Conservation (phyloP, 2,113 vertebrate species). For the Thalassarche chlororhynchos region DNA sequence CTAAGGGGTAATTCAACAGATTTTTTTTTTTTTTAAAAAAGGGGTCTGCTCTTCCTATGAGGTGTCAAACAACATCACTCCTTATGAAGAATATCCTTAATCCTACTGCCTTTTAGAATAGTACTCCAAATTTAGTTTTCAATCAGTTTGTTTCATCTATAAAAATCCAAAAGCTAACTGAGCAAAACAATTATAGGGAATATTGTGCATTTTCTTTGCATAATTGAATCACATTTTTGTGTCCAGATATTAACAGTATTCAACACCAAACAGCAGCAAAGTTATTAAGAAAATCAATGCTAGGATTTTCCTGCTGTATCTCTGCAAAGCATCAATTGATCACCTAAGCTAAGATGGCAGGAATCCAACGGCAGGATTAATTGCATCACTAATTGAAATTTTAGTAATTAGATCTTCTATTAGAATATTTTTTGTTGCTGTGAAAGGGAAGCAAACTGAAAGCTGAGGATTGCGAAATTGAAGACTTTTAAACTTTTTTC, state of each 20-base stretch:
- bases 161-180: not conserved
- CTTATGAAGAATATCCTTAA: not conserved
- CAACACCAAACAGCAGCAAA: not conserved
- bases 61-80: not conserved
- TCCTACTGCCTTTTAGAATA: not conserved
- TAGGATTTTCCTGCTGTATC: not conserved
- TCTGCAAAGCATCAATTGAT: not conserved
- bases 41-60: not conserved
- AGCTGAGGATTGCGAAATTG: not conserved
- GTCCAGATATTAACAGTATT: not conserved
- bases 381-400: not conserved
- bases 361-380: not conserved
- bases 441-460: not conserved
- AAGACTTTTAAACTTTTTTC: not conserved
- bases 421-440: not conserved
- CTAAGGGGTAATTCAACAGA: not conserved
- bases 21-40: not conserved
- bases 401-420: not conserved
- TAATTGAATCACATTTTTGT: not conserved
- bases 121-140: not conserved
- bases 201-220: not conserved
- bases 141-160: not conserved
- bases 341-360: not conserved
- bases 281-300: not conserved
- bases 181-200: not conserved